Base-by-base conservation (phyloP, 2,113 vertebrate genomes). In the Ibidorhyncha struthersii region DNA sequence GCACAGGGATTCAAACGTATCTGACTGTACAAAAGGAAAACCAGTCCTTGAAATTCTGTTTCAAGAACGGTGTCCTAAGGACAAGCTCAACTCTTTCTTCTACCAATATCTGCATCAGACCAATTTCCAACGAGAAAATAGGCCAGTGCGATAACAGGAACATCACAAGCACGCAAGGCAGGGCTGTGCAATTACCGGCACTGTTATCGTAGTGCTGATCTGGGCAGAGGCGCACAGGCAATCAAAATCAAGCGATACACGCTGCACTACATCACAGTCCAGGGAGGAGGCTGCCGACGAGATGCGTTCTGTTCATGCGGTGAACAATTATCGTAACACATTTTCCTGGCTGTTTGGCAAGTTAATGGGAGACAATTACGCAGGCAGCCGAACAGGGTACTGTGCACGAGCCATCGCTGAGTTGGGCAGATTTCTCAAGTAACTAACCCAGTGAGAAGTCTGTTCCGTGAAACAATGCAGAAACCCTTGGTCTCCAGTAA, bases 341-440 rank as follows among this genome's bases (percentile, higher is more conserved):
- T 52, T 34, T 65, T 53, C 62, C 74, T 21, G 49, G 49, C 80
- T 32, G 40, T 18, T 0, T 50, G 56, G 56, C 8, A 56, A 43
- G 20, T 10, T 26, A 26, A 38, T 12, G 34, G 70, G 29, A 73
- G 27, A 27, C 34, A 17, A 29, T 3, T 41, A 38, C 3, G 2
- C 61, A 63, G 69, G 74, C 52, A 80, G 43, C 40, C 10, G 20
- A 32, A 6, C 30, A 12, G 21, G 41, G 71, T 4, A 12, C 22
- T 3, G 5, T 5, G 38, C 21, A 27, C 0, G 1, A 34, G 45
- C 38, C 9, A 4, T 19, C 14, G 0, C 0, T 0, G 1, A 52
- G 55, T 1, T 5, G 40, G 59, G 50, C 50, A 36, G 38, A 13
- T 29, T 63, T 30, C 70, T 30, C 15, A 62, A 63, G 12, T 12